A percentile compares a stretch with the other conserved stretches of the same genome.
phyloP scores from a whole-genome alignment of 1,140 invertebrate species.

The Cotesia typhae region DNA sequence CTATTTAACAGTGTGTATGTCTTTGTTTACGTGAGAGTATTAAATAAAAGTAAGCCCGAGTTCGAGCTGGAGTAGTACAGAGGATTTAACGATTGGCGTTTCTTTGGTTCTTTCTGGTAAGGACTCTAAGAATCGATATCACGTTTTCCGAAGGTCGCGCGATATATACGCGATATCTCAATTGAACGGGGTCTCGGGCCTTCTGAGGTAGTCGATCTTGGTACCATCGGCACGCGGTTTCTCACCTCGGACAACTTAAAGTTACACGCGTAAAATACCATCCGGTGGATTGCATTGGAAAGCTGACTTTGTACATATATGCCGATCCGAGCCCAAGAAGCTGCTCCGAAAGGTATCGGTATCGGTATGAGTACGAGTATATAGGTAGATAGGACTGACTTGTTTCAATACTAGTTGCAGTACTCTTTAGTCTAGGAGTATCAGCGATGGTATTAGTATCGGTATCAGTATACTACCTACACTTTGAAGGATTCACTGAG shows the following conservation, averaged over 20 bases:
- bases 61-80: no score
- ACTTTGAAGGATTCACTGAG: no score
- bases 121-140: conserved; percentile 5
- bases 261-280: conserved; percentile 15
- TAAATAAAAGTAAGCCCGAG: background rate
- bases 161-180: conserved; percentile 23
- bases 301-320: no score
- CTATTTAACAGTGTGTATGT: background rate
- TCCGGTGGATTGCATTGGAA: no score
- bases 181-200: conserved; percentile 1
- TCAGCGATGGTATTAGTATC: no score
- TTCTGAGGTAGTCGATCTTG: conserved; percentile 12
- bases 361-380: background rate
- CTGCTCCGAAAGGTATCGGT: no score
- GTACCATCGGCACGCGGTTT: conserved; percentile 24
- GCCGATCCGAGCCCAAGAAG: no score
- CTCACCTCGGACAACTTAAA: conserved; percentile 9
- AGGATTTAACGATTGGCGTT: conserved; percentile 10
- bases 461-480: no score
- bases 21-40: background rate
- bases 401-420: background rate
- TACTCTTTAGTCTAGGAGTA: background rate
- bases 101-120: background rate
- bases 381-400: background rate
- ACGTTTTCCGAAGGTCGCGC: conserved; percentile 17